These are phyloP conservation scores for Eilema sororculum DNA, from an alignment of 2,888 invertebrate genomes.

Conservation along the genomic window DNA sequence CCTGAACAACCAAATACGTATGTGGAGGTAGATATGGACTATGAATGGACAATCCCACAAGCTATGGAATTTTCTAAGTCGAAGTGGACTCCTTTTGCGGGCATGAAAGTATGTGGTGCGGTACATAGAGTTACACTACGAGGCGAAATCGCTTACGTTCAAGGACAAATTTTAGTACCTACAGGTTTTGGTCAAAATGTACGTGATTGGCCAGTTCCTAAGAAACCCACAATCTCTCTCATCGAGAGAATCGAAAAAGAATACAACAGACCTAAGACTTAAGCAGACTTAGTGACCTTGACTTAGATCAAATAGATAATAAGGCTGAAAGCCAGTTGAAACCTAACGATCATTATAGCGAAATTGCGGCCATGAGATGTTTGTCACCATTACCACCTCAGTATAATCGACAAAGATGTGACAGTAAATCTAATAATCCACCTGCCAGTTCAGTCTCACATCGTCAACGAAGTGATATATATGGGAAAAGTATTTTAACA, in stretches of 20 bases:
- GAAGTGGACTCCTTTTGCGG: conserved; percentile 99
- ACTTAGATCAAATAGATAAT: conserved; percentile 74
- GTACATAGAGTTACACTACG: conserved; percentile 97
- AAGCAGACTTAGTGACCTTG: conserved; percentile 73
- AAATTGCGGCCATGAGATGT: conserved; percentile 77
- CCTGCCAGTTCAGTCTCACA: conserved; percentile 75
- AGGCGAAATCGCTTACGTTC: conserved; percentile 98
- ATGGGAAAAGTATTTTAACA: conserved; percentile 93
- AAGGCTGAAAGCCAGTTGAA: conserved; percentile 71
- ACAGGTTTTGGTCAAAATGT: conserved; percentile 97
- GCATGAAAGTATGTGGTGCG: conserved; percentile 93
- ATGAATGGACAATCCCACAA: conserved; percentile 96
- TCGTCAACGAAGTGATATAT: conserved; percentile 79
- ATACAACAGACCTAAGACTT: conserved; percentile 83
- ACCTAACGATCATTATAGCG: conserved; percentile 88
- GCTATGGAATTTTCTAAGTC: conserved; percentile 95
- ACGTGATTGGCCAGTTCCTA: conserved; percentile 89
- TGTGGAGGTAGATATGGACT: conserved; percentile 97
- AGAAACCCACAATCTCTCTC: conserved; percentile 70
- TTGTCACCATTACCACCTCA: conserved; percentile 84
- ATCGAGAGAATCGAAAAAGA: conserved; percentile 81
- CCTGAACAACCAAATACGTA: conserved; percentile 99
- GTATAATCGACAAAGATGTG: conserved; percentile 82
- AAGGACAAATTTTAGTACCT: conserved; percentile 95
- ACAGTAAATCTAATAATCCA: conserved; percentile 85